A percentile compares a stretch with the other conserved stretches of the same genome.
These are phyloP conservation scores for Ormyrus rosae DNA, from an alignment of 2,888 invertebrate species.

Conservation along the genomic window DNA sequence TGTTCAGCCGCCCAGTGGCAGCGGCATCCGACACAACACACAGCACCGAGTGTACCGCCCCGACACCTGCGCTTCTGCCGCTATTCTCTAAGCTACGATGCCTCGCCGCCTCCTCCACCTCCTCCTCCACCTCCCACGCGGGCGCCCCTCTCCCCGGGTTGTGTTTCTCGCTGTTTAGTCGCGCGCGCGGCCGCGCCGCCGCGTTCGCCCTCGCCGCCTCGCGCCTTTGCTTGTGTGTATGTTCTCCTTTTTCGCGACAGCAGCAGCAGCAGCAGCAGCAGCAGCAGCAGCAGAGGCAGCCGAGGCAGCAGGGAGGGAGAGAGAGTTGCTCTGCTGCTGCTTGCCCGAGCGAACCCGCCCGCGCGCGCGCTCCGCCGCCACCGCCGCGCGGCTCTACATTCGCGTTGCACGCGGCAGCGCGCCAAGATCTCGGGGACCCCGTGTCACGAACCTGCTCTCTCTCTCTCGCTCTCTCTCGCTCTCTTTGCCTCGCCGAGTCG, in stretches of 20 bases:
- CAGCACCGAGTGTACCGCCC: conserved; percentile 71
- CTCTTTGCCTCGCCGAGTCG: too few relatives aligned
- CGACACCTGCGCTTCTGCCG: conserved; percentile 61
- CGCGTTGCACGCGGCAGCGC: conserved; percentile 55
- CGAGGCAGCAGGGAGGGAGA: conserved; percentile 8
- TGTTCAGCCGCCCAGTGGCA: conserved; percentile 61
- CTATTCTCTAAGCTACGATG: conserved; percentile 33
- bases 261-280: conserved; percentile 13
- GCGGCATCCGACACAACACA: conserved; percentile 74
- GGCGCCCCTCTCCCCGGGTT: conserved; percentile 13
- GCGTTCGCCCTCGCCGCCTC: conserved; percentile 36
- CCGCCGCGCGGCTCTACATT: conserved; percentile 42
- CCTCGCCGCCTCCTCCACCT: conserved; percentile 41
- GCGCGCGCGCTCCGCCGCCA: conserved; percentile 40
- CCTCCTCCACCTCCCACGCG: conserved; percentile 54
- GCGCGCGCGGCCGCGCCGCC: conserved; percentile 53
- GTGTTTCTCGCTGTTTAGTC: conserved; percentile 56
- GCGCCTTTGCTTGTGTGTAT: conserved; percentile 11
- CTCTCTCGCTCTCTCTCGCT: background rate
- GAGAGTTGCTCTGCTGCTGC: background rate
- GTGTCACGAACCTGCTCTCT: background rate
- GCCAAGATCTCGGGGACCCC: conserved; percentile 37
- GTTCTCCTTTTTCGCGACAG: conserved; percentile 47
- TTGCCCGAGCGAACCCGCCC: background rate
- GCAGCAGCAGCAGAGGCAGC: background rate